Evolutionary conservation across 92 coral and sea anemone species (phyloP).

Genomic region (Pocillopora grandis): DNA sequence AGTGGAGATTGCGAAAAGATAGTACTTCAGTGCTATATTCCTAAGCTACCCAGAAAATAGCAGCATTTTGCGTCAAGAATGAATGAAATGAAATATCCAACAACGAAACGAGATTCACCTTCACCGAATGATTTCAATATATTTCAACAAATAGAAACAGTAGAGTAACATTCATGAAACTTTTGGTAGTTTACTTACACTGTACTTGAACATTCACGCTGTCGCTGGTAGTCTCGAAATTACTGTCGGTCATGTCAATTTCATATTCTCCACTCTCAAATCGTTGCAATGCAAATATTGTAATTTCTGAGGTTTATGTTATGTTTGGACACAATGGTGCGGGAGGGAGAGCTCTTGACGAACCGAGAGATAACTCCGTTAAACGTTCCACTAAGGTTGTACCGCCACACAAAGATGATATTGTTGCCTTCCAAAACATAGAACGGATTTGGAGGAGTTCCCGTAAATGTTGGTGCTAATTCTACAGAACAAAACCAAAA

Average conservation of each 20-base stretch:
- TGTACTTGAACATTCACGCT: not conserved
- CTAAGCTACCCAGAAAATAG: no score
- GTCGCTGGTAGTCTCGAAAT: not conserved
- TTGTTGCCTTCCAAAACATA: conserved; percentile 2
- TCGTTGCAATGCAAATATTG: not conserved
- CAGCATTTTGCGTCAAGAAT: no score
- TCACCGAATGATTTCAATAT: not conserved
- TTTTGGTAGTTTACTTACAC: not conserved
- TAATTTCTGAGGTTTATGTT: not conserved
- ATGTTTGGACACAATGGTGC: no score
- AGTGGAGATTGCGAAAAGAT: no score
- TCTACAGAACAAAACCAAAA: no score
- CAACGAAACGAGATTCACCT: not conserved
- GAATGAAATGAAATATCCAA: no score
- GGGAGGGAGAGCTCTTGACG: no score
- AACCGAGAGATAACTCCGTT: no score
- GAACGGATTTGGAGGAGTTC: not conserved
- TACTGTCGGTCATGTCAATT: not conserved
- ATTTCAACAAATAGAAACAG: no score
- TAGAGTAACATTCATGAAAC: no score
- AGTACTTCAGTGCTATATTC: no score
- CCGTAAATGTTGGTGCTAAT: no score
- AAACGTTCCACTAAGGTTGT: not conserved
- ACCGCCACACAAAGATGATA: conserved; percentile 7
- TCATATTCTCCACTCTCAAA: not conserved